Evolutionary conservation across 2,888 invertebrate species (phyloP), one percentile per base, ranked within the genome.

Genomic region (Nomada ferruginata): DNA sequence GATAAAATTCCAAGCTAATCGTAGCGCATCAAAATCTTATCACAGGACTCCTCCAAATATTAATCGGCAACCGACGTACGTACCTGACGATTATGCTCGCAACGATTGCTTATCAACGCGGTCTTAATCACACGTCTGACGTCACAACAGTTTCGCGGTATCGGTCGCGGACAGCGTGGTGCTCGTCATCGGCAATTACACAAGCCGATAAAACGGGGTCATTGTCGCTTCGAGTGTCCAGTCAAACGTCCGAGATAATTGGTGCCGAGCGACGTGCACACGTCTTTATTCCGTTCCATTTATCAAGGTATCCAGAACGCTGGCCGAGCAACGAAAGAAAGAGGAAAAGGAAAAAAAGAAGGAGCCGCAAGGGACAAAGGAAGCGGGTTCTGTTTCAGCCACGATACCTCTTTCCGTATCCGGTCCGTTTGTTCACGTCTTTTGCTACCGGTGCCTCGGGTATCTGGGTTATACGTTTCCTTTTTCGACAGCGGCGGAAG

Each of bases 391-490:
- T 70, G 42, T 52, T 47, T 71, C 44, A 69, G 52, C 26, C 61
- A 61, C 65, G 47, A 47, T 65, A 57, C 63, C 57, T 59, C 11
- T 53, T 74, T 64, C 59, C 74, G 61, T 42, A 15, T 66, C 50
- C 47, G 29, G 55, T 15, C n/a, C 29, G 47, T 36, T 44, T 36
- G 47, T 61, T 60, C 63, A n/a, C 52, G 29, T 50, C 65, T 57
- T 79, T 73, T 52, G 44, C 47, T 23, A 68, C 53, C n/a, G 50
- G 5, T 36, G 23, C 11, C 61, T 66, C 70, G 47, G 44, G 69
- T 70, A 81, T 81, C 74, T 79, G 69, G 81, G 74, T 81, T 74
- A 79, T n/a, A 36, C 44, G 50, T 70, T n/a, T 79, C 44, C 73
- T 50, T 73, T 64, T 81, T 57, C 23, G 66, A 26, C 20, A 42